Percentiles rank a stretch among this genome's conserved stretches.
phyloP scores from a whole-genome alignment of 2,888 invertebrate genomes.

The Platycnemis pennipes region DNA sequence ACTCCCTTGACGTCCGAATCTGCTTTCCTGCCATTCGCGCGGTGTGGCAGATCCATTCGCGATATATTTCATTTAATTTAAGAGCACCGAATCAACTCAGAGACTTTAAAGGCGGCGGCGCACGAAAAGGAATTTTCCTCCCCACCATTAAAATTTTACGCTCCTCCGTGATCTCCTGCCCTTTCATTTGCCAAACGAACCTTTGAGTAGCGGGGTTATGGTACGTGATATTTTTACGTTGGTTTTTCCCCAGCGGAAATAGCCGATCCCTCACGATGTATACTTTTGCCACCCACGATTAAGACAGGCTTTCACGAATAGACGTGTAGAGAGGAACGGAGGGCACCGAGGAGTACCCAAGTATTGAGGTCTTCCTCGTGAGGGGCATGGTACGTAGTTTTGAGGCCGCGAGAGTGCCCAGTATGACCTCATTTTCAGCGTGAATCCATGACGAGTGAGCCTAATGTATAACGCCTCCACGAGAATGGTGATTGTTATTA shows the following conservation, averaged over 20 bases:
- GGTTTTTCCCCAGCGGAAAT: conserved; percentile 1
- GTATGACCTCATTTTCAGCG: not conserved
- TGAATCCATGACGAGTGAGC: not conserved
- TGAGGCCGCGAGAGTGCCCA: not conserved
- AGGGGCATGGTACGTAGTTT: not conserved
- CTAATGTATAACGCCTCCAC: not conserved
- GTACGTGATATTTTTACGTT: not conserved
- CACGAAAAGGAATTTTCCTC: not conserved
- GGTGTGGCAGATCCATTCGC: not conserved
- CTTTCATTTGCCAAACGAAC: not conserved
- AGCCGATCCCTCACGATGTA: not conserved
- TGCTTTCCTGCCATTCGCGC: too few species aligned
- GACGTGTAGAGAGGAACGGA: not conserved
- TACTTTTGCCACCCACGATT: not conserved
- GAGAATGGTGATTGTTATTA: not conserved
- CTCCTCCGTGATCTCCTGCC: not conserved
- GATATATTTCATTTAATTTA: not conserved
- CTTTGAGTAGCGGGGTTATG: not conserved
- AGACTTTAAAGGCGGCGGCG: not conserved
- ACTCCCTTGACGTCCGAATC: too few species aligned
- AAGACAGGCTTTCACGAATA: not conserved
- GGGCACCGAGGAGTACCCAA: not conserved
- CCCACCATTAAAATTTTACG: not conserved
- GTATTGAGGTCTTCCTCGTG: not conserved
- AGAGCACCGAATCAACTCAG: not conserved